phyloP scores from a whole-genome alignment of 2,888 invertebrate species.

The Cistogaster globosa region DNA sequence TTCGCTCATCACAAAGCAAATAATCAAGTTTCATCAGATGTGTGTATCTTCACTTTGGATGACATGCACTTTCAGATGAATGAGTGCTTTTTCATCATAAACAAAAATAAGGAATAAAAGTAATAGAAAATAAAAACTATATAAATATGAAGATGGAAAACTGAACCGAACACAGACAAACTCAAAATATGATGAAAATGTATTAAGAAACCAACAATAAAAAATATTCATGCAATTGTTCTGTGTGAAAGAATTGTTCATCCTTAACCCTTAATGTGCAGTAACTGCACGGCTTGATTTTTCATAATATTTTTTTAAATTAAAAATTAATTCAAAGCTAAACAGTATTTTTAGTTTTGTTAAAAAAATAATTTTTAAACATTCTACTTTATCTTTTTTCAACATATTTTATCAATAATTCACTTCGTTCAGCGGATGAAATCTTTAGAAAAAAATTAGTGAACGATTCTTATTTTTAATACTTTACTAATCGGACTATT shows the following conservation, averaged over 20 bases:
- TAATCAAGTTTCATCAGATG: slow-evolving; percentile 65
- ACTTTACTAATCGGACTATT: too few relatives aligned
- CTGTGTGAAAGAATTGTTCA: not conserved
- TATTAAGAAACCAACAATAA: not conserved
- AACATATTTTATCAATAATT: too few relatives aligned
- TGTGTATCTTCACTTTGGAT: slow-evolving; percentile 60
- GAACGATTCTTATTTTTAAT: too few relatives aligned
- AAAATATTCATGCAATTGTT: slow-evolving; percentile 7
- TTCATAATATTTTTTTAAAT: too few relatives aligned
- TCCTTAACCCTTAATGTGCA: not conserved
- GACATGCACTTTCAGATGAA: slow-evolving; percentile 64
- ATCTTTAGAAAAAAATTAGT: too few relatives aligned
- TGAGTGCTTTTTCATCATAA: slow-evolving; percentile 41
- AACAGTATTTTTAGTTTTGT: too few relatives aligned
- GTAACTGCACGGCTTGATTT: not conserved
- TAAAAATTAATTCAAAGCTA: too few relatives aligned
- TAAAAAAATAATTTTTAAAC: too few relatives aligned
- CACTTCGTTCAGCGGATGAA: too few relatives aligned
- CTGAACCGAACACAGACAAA: not conserved
- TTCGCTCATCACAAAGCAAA: slow-evolving; percentile 58
- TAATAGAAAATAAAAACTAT: slow-evolving; percentile 4
- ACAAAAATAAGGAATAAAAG: slow-evolving; percentile 35
- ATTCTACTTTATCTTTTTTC: too few relatives aligned
- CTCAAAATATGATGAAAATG: not conserved
- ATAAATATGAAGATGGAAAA: slow-evolving; percentile 20